Evolutionary conservation across 2,113 vertebrate species (phyloP), one percentile per base, ranked within the genome.

Genomic region (Sceloporus tristichus): DNA sequence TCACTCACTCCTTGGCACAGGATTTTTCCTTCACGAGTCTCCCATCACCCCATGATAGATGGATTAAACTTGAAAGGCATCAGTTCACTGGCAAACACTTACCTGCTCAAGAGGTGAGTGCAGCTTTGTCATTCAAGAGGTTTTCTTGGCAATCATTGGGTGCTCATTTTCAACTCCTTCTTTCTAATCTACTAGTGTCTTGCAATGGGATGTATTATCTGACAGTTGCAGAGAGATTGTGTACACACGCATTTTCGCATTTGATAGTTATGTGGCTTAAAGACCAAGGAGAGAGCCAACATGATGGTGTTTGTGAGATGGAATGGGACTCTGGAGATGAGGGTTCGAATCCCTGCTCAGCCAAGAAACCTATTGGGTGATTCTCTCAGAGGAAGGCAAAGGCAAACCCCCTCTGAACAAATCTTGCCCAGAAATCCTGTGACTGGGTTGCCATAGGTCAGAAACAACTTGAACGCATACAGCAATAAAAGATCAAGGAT

Each of bases 21-120:
- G 90, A 87, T 93, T 96, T 95, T 93, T 84, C 78, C 92, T 95
- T 93, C 89, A 89, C 91, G 94, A 94, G 90, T 90, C 89, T 86
- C 89, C 91, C 91, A 93, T 93, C 93, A 89, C 82, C 66, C 82
- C 87, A 1, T 94, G 92, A 95, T 91, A 94, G 92, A 95, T 93
- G 84, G 92, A 94, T 95, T 94, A 93, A 94, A 79, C 85, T 29
- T 92, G 90, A 91, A 94, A 95, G 92, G 85, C 92, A 91, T 93
- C 90, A 86, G 80, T 92, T 94, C 92, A 25, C 93, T 91, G 86
- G 89, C 91, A 86, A 95, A 93, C 80, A n/a, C 78, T 83, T 94
- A 88, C 91, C 91, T 92, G 89, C 88, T 89, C 86, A 78, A 62
- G 88, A 87, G 82, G 74, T 84, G 85, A 90, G 85, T 87, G 87